Conservation (phyloP, 1,140 invertebrate genomes). For the Pseudomyrmex gracilis region DNA sequence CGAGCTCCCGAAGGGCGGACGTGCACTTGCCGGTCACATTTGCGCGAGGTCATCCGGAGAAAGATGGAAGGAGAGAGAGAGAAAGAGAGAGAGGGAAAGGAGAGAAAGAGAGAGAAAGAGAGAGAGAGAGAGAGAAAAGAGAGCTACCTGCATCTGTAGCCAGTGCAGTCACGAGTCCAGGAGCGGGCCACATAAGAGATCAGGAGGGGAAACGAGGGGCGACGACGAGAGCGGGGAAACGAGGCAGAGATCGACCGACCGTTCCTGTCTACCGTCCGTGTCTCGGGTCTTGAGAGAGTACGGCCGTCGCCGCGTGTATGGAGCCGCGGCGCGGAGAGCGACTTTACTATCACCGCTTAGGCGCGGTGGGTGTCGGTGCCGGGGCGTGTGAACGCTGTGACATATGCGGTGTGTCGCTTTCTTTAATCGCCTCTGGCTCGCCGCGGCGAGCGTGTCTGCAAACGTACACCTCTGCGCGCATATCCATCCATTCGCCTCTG, state of each 20-base stretch:
- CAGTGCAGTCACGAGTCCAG: slow-evolving; percentile 68
- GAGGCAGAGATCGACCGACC: slow-evolving; percentile 60
- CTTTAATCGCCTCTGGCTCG: slow-evolving; percentile 80
- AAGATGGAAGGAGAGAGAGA: not conserved
- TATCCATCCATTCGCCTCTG: slow-evolving; percentile 69
- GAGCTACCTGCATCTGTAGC: slow-evolving; percentile 68
- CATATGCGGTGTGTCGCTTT: slow-evolving; percentile 85
- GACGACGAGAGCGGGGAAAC: slow-evolving; percentile 49
- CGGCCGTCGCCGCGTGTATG: not conserved
- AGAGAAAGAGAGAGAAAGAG: not conserved
- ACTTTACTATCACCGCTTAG: slow-evolving; percentile 72
- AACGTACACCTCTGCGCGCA: slow-evolving; percentile 31
- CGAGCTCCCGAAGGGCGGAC: slow-evolving; percentile 51
- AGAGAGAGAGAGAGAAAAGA: slow-evolving; percentile 53
- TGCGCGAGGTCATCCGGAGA: slow-evolving; percentile 65
- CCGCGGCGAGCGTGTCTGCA: slow-evolving; percentile 42
- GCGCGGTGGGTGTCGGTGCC: slow-evolving; percentile 80
- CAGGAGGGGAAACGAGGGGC: not conserved
- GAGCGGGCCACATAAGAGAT: slow-evolving; percentile 26
- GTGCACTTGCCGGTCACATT: slow-evolving; percentile 67
- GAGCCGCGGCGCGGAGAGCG: slow-evolving; percentile 44
- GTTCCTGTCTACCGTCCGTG: slow-evolving; percentile 46
- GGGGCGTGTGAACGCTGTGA: slow-evolving; percentile 86
- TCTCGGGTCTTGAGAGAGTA: slow-evolving; percentile 56
- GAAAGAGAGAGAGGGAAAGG: slow-evolving; percentile 63